Conservation (phyloP, 2,113 vertebrate species). For the Xenotilapia flavipinnis region DNA sequence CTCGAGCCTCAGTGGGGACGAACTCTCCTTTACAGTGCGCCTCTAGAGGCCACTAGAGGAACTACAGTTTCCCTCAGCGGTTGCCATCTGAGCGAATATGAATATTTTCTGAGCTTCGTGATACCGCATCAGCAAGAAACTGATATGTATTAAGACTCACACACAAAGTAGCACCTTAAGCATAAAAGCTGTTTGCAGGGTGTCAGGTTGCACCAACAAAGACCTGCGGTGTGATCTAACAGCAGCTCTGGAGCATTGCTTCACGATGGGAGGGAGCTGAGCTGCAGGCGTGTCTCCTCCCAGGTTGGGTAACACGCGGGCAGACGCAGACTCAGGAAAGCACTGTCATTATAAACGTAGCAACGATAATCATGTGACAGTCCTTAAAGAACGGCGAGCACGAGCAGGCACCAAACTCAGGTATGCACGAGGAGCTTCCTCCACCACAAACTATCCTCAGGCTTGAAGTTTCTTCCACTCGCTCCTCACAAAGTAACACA, state of each 20-base stretch:
- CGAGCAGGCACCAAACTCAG: background rate
- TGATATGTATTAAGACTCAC: fast-evolving
- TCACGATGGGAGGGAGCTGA: background rate
- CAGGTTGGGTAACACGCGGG: background rate
- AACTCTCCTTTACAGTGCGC: background rate
- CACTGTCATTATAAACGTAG: background rate
- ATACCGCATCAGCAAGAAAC: background rate
- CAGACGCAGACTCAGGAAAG: background rate
- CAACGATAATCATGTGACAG: background rate
- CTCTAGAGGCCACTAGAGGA: background rate
- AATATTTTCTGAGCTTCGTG: background rate
- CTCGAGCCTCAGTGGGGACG: fast-evolving
- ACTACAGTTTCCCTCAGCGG: background rate
- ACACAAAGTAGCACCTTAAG: background rate
- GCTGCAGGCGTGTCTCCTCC: background rate
- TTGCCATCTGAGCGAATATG: fast-evolving
- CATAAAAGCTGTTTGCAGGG: background rate
- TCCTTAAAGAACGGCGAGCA: background rate
- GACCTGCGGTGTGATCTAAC: background rate
- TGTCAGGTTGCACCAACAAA: background rate
- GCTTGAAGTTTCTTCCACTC: background rate
- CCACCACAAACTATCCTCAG: background rate
- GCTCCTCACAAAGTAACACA: background rate
- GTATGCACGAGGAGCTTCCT: background rate
- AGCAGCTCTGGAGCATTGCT: background rate